These are phyloP conservation scores for Phyllotreta striolata DNA, from an alignment of 2,888 invertebrate species.

Conservation along the genomic window DNA sequence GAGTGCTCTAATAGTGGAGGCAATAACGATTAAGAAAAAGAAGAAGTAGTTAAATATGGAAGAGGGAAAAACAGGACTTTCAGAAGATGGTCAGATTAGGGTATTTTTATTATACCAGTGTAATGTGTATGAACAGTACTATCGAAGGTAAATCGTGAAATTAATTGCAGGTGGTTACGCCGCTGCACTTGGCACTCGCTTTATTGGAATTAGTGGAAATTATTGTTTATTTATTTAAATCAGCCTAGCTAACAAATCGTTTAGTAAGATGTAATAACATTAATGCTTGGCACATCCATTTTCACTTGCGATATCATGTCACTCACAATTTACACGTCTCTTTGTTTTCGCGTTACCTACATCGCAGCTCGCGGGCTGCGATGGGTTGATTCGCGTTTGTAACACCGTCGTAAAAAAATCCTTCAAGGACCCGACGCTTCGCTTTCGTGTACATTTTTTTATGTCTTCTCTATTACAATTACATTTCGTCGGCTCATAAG, in stretches of 20 bases:
- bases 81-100: too few species aligned
- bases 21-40: too few species aligned
- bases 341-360: conserved; percentile 11
- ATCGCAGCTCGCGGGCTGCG: neutral
- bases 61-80: too few species aligned
- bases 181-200: conserved; percentile 11
- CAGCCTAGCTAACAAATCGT: conserved; percentile 34
- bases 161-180: conserved; percentile 1
- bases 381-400: neutral
- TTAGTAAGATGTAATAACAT: conserved; percentile 47
- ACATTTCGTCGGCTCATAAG: too few species aligned
- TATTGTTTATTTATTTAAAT: conserved; percentile 41
- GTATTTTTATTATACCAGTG: too few species aligned
- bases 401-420: conserved; percentile 2
- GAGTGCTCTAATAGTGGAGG: too few species aligned
- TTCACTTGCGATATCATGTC: conserved; percentile 36
- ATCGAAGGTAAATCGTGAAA: too few species aligned
- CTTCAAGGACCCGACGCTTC: conserved; percentile 2
- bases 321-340: conserved; percentile 7
- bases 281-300: conserved; percentile 45
- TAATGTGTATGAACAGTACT: too few species aligned
- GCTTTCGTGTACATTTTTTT: neutral
- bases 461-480: conserved; percentile 1
- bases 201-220: conserved; percentile 31
- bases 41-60: too few species aligned